Percentiles rank a stretch among this genome's conserved stretches.
phyloP scores from a whole-genome alignment of 1,140 invertebrate genomes.

The Thaumetopoea pityocampa region DNA sequence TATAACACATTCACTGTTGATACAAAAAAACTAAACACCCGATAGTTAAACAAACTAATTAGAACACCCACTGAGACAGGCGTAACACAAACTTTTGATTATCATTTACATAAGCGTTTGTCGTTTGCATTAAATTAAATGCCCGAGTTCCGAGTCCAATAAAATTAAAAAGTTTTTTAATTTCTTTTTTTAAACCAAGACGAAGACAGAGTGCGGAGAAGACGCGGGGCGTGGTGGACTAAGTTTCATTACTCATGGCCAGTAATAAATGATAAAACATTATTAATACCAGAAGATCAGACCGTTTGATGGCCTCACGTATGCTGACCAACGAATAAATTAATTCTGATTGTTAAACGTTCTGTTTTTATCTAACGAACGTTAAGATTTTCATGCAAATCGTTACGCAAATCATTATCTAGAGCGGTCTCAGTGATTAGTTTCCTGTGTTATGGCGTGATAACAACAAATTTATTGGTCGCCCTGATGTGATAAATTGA shows the following conservation, averaged over 20 bases:
- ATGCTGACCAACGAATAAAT: conserved; percentile 59
- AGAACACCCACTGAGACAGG: conserved; percentile 43
- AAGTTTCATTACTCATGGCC: conserved; percentile 71
- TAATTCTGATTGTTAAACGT: conserved; percentile 70
- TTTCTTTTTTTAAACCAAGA: conserved; percentile 49
- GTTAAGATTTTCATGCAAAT: not conserved
- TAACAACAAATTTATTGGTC: conserved; percentile 64
- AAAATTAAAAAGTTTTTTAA: conserved; percentile 55
- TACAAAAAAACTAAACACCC: conserved; percentile 14
- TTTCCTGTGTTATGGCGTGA: conserved; percentile 46
- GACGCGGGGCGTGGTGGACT: conserved; percentile 62
- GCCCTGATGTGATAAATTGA: conserved; percentile 63
- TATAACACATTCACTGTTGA: conserved; percentile 3
- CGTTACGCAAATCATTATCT: not conserved
- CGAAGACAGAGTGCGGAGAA: conserved; percentile 63
- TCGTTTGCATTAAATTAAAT: conserved; percentile 51
- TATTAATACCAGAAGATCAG: conserved; percentile 69
- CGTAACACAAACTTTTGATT: conserved; percentile 28
- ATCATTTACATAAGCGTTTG: conserved; percentile 55
- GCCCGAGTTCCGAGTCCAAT: conserved; percentile 42
- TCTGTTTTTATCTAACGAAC: conserved; percentile 10
- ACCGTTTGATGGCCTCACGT: conserved; percentile 52
- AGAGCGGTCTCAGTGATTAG: conserved; percentile 14
- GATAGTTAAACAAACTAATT: conserved; percentile 31
- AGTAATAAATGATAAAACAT: conserved; percentile 76